Percentiles rank a stretch among this genome's conserved stretches.
Evolutionary conservation across 64 coral and sea anemone genomes (phyloP).

Genomic region (Dendronephthya gigantea): DNA sequence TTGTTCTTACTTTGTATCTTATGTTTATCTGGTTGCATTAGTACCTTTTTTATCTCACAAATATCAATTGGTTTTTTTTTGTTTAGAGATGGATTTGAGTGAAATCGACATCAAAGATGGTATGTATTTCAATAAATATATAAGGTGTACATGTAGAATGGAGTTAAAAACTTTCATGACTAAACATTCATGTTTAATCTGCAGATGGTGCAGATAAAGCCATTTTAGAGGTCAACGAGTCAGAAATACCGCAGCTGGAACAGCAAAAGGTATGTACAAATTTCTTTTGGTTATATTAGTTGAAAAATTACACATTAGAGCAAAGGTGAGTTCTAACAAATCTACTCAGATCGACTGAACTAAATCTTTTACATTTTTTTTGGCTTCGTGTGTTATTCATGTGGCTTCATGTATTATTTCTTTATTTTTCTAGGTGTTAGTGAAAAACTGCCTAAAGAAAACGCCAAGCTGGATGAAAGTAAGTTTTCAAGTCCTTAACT

Average conservation of each 20-base stretch:
- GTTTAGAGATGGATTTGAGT: background rate
- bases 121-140: background rate
- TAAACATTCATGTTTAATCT: background rate
- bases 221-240: background rate
- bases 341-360: background rate
- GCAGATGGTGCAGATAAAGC: background rate
- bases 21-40: background rate
- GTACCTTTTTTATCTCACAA: background rate
- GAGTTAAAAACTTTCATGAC: background rate
- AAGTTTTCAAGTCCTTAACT: background rate
- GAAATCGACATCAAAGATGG: background rate
- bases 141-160: background rate
- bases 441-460: background rate
- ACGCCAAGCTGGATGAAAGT: background rate
- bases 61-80: background rate
- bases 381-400: too few relatives aligned
- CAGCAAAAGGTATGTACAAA: background rate
- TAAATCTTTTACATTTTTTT: background rate
- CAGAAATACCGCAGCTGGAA: background rate
- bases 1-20: background rate
- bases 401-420: background rate
- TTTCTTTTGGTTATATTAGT: background rate
- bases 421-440: background rate
- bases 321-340: background rate
- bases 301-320: background rate